Conservation (phyloP, 2,113 vertebrate species). For the Pluvialis apricaria region DNA sequence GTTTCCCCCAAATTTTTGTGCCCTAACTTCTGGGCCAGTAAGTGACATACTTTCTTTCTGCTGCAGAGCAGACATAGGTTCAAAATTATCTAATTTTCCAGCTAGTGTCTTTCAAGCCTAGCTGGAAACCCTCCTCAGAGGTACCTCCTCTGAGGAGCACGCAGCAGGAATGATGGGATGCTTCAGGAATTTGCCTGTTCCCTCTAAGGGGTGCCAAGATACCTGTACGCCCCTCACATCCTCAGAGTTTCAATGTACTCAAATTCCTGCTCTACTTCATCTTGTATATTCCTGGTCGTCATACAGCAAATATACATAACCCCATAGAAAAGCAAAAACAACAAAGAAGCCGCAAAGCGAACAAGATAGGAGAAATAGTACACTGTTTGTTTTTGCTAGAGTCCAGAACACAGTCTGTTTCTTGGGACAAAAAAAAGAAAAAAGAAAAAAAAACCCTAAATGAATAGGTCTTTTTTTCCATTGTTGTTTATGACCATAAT, state of each 20-base stretch:
- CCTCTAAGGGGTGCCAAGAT: not conserved
- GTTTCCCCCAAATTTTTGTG: not conserved
- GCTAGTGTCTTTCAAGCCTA: not conserved
- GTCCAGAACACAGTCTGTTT: not conserved
- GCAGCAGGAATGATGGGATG: not conserved
- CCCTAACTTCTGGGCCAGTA: not conserved
- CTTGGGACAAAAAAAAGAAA: not conserved
- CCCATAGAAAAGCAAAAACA: not conserved
- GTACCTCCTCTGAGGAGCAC: not conserved
- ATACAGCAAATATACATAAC: not conserved
- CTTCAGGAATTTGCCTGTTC: not conserved
- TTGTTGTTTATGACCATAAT: slow-evolving; percentile 56
- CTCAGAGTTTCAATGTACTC: not conserved
- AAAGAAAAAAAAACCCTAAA: not conserved
- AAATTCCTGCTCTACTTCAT: not conserved
- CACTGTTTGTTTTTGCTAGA: not conserved
- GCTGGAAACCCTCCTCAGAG: not conserved
- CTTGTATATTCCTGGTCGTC: not conserved
- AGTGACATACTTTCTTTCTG: not conserved
- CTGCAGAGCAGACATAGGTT: not conserved
- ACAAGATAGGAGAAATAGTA: not conserved
- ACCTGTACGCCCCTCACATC: not conserved
- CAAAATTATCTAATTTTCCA: not conserved
- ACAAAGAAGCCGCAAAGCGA: not conserved
- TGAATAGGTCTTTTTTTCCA: slow-evolving; percentile 13